Base-by-base conservation (phyloP, 1,140 invertebrate genomes). In the Aphidius gifuensis region DNA sequence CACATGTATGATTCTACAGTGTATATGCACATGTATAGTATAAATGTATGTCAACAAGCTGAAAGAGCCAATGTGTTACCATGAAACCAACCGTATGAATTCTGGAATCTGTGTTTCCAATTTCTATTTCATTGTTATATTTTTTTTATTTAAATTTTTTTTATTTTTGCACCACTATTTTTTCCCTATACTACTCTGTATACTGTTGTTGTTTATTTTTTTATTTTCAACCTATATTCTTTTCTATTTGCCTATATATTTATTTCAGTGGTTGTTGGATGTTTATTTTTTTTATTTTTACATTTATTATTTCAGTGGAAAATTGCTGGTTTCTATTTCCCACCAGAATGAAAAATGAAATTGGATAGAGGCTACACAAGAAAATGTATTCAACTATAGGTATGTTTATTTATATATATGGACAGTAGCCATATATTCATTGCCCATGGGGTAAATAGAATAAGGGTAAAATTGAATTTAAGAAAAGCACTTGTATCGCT, bases 11-110 rank as follows among this genome's bases (percentile, higher is more conserved):
- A 32, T 32, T 32, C 4, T 32, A 32, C 23, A 32, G 23, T 32
- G 23, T 32, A 32, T 32, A 3, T 32, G 23, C 23, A 32, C 23
- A 32, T 32, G 4, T 32, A 32, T 32, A 32, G 2, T 32, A 32
- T 2, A 32, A 32, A 32, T 32, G 50, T 61, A 44, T 61, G 59
- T 54, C 59, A 61, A 58, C 38, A 11, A 38, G 46, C 45, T 43
- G 42, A 48, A 11, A 58, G 57, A 58, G 49, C 39, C 9, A 47
- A 16, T 49, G 47, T 9, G 51, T 55, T 55, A 54, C 44, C 49
- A 50, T 6, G 21, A n/a, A n/a, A n/a, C 8, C 9, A 49, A 49
- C n/a, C 47, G n/a, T 49, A 11, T 49, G 6, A 6, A 49, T 21
- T 21, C 47, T n/a, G 8, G 1, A 9, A 6, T n/a, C 21, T 8